Base-by-base conservation (phyloP, 2,888 invertebrate species). In the Taphrorychus bicolor region DNA sequence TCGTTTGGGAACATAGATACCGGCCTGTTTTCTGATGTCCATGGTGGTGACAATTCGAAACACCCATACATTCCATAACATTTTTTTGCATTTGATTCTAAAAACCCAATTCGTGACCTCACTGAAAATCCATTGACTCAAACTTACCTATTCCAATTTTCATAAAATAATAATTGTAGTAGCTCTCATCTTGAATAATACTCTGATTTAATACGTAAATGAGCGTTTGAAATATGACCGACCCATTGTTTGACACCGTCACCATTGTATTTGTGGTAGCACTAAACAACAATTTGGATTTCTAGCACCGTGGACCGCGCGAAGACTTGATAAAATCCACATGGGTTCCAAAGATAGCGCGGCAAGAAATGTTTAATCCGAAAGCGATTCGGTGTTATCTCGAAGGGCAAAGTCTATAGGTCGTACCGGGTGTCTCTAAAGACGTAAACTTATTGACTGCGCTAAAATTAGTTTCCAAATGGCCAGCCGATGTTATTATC, bases 31-130 rank as follows among this genome's bases (percentile, higher is more conserved):
- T 89, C 89, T 0, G 92, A 90, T 0, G 87, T 88, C 94, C 94
- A 94, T 0, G 93, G 93, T 23, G 88, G 85, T 11, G 87, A 87
- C 66, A 91, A 87, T 56, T 91, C 89, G 79, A 93, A 94, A 78
- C 94, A 94, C 2, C 94, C 94, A 74, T 91, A 93, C 0, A 87
- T 87, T 0, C 89, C 90, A 80, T 90, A 94, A 80, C 94, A 94
- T 75, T 88, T 86, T 53, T 87, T 74, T 11, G 78, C 76, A 67
- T 80, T 80, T 18, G 77, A 77, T 66, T 79, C 82, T 82, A 70
- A 52, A 72, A 57, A 52, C 3, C 32, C 18, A 51, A 51, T 2
- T 51, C 9, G 51, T 7, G 11, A 32, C 32, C 3, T 1, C n/a
- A n/a, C n/a, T n/a, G n/a, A 32, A 7, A 22, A 14, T 21, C 14